These are phyloP conservation scores for Myrmophylax atrothorax DNA, from an alignment of 2,113 vertebrate genomes.

Conservation along the genomic window DNA sequence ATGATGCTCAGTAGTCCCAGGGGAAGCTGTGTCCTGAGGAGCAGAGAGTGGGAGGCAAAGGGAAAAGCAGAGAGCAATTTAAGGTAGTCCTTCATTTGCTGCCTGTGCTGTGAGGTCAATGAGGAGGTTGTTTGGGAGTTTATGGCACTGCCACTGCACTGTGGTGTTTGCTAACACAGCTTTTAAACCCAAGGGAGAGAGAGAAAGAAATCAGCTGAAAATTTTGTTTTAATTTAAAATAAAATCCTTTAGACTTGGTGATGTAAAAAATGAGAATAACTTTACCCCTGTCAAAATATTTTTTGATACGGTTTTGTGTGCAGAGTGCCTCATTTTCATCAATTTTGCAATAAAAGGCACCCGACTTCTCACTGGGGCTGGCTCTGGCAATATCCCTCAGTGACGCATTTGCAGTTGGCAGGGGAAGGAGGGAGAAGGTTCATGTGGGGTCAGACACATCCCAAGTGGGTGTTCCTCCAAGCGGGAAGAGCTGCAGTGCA, in stretches of 20 bases:
- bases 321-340: not conserved
- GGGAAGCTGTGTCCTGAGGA: not conserved
- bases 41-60: not conserved
- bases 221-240: not conserved
- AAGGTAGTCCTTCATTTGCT: not conserved
- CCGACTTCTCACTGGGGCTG: not conserved
- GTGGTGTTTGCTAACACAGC: not conserved
- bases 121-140: not conserved
- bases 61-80: not conserved
- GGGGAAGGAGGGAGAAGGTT: slow-evolving; percentile 16
- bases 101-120: not conserved
- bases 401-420: slow-evolving; percentile 28
- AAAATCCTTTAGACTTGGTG: not conserved
- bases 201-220: not conserved
- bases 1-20: not conserved
- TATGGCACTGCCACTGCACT: not conserved
- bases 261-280: not conserved
- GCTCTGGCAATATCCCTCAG: not conserved
- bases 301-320: not conserved
- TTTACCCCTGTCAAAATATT: not conserved
- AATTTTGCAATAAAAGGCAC: not conserved
- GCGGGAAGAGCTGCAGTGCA: not conserved
- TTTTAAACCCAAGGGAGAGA: not conserved
- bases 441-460: not conserved
- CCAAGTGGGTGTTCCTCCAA: not conserved